These are phyloP conservation scores for Phrynocephalus forsythii DNA, from an alignment of 2,797 vertebrate genomes.

Conservation along the genomic window DNA sequence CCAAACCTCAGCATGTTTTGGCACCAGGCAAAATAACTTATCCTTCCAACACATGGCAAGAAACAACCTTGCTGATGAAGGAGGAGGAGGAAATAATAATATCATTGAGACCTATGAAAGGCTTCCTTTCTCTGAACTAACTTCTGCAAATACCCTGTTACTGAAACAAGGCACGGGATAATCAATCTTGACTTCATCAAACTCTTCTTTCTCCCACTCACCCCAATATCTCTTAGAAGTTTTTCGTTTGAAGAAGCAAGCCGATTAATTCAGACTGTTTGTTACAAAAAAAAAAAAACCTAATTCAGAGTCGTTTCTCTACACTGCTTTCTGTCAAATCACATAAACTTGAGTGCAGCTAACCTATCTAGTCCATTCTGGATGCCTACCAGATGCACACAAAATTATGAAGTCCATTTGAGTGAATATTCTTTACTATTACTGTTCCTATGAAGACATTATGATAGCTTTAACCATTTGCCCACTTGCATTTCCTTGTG, in stretches of 20 bases:
- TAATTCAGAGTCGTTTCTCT: constrained; percentile 44
- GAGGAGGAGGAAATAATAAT: constrained; percentile 33
- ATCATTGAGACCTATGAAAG: constrained; percentile 68
- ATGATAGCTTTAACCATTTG: background rate
- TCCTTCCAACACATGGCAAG: constrained; percentile 53
- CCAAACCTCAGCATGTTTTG: constrained; percentile 67
- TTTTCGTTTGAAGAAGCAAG: constrained; percentile 60
- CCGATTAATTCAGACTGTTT: constrained; percentile 62
- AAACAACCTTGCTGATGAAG: constrained; percentile 63
- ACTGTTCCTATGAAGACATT: background rate
- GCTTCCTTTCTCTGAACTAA: constrained; percentile 66
- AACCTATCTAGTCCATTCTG: background rate
- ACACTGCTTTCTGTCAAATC: constrained; percentile 20
- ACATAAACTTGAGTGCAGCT: background rate
- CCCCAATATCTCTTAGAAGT: constrained; percentile 60
- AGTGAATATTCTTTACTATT: background rate
- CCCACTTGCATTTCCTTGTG: background rate
- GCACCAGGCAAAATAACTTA: background rate
- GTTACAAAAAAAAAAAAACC: constrained; percentile 25
- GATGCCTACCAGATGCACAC: background rate
- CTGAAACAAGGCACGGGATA: constrained; percentile 61
- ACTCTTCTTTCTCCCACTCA: constrained; percentile 4
- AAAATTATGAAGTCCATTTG: background rate
- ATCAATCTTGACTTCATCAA: constrained; percentile 65
- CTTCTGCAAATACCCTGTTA: constrained; percentile 59